phyloP scores from a whole-genome alignment of 92 coral and sea anemone genomes.

The Parazoanthus swiftii region DNA sequence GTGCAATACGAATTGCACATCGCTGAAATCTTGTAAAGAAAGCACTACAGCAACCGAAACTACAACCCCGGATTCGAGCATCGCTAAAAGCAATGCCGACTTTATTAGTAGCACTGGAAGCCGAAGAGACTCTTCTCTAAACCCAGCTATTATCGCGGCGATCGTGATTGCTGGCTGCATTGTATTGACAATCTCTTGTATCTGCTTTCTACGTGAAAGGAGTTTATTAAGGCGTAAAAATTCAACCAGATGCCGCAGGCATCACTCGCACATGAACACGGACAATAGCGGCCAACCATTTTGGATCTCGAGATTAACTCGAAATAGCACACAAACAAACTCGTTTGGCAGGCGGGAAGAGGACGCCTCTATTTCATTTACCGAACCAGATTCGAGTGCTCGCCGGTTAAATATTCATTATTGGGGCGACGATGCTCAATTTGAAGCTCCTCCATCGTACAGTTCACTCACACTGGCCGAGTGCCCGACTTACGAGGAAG shows the following conservation, averaged over 20 bases:
- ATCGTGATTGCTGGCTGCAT: conserved; percentile 42
- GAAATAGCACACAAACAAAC: conserved; percentile 37
- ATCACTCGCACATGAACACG: background rate
- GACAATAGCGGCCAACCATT: conserved; percentile 12
- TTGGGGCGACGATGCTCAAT: background rate
- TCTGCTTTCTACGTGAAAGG: conserved; percentile 36
- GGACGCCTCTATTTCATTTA: conserved; percentile 15
- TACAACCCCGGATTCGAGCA: background rate
- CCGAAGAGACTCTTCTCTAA: conserved; percentile 1
- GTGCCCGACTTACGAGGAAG: conserved; percentile 37
- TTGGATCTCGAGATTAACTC: conserved; percentile 40
- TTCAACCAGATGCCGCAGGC: conserved; percentile 20
- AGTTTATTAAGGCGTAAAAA: conserved; percentile 12
- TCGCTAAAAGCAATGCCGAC: background rate
- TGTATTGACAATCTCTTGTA: conserved; percentile 25
- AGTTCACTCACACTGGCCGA: conserved; percentile 31
- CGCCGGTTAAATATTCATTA: background rate
- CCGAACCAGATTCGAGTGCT: conserved; percentile 22
- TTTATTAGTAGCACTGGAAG: background rate
- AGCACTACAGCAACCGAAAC: background rate
- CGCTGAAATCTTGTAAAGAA: background rate
- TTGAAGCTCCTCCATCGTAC: conserved; percentile 21
- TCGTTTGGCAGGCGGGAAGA: conserved; percentile 20
- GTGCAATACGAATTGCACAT: background rate
- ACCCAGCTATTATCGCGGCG: conserved; percentile 36